These are phyloP conservation scores for Drosophila lacertosa DNA, from an alignment of 1,140 invertebrate species.

Conservation along the genomic window DNA sequence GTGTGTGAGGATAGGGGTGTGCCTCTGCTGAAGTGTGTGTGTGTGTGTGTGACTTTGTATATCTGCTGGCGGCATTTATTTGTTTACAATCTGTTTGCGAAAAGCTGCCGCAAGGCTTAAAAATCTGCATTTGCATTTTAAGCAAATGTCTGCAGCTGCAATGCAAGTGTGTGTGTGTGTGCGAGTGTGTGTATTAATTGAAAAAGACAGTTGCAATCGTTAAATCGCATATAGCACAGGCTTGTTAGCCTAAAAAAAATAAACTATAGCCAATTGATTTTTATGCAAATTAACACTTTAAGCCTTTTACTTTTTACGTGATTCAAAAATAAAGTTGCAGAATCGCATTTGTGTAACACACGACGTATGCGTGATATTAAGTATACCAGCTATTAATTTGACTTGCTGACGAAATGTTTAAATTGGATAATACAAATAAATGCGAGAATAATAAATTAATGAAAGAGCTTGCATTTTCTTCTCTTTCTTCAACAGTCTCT, in stretches of 20 bases:
- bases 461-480: neutral
- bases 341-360: neutral
- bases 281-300: constrained; percentile 48
- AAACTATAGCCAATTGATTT: constrained; percentile 37
- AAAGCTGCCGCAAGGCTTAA: constrained; percentile 71
- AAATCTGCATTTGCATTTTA: constrained; percentile 73
- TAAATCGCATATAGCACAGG: constrained; percentile 1
- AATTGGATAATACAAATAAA: too few species aligned
- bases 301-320: constrained; percentile 33
- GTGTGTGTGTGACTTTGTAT: constrained; percentile 33
- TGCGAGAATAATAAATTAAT: too few species aligned
- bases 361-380: neutral
- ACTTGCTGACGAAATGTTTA: too few species aligned
- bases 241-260: constrained; percentile 5
- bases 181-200: constrained; percentile 58
- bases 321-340: constrained; percentile 15
- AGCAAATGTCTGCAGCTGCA: constrained; percentile 18
- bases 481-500: too few species aligned
- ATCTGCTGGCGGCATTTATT: constrained; percentile 70
- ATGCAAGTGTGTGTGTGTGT: neutral
- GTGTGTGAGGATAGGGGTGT: constrained; percentile 18
- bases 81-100: constrained; percentile 79
- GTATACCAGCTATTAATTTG: neutral
- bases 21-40: constrained; percentile 14
- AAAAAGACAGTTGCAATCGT: constrained; percentile 59